These are phyloP conservation scores for Urocitellus parryii DNA, from an alignment of 2,113 vertebrate genomes.

Conservation along the genomic window DNA sequence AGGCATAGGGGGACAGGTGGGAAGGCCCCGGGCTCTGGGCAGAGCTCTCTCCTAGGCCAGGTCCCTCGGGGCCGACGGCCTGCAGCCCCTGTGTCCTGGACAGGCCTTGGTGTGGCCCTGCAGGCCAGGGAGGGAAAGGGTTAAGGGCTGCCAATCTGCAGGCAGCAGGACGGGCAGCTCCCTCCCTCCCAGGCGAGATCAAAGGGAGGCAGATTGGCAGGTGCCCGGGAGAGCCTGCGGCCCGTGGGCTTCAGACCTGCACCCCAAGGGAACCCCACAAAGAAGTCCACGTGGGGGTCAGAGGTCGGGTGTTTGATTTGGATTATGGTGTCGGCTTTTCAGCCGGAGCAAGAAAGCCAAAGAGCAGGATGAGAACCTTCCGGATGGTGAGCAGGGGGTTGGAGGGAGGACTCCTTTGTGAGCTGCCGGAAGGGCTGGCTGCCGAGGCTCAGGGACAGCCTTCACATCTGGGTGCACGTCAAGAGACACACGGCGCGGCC, in stretches of 20 bases:
- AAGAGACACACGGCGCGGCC: neutral
- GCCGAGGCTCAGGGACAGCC: neutral
- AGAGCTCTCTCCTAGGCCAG: neutral
- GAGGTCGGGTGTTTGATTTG: neutral
- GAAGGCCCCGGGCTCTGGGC: too few relatives aligned
- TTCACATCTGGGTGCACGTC: accelerated
- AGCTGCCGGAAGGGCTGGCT: accelerated
- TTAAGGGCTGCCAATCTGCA: neutral
- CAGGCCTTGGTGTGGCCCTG: neutral
- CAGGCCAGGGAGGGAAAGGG: neutral
- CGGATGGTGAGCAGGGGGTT: accelerated
- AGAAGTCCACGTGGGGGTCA: neutral
- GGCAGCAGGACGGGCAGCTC: neutral
- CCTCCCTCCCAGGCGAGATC: slow-evolving; percentile 12
- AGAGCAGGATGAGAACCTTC: neutral
- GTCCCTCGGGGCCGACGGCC: neutral
- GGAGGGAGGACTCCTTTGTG: neutral
- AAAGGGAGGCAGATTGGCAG: neutral
- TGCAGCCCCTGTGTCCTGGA: neutral
- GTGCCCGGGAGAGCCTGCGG: neutral
- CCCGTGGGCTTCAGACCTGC: neutral
- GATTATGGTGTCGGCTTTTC: neutral
- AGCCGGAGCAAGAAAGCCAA: neutral
- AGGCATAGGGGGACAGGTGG: accelerated
- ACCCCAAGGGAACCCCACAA: neutral